These are phyloP conservation scores for Dolichopus griseipennis DNA, from an alignment of 2,888 invertebrate species.

Conservation along the genomic window DNA sequence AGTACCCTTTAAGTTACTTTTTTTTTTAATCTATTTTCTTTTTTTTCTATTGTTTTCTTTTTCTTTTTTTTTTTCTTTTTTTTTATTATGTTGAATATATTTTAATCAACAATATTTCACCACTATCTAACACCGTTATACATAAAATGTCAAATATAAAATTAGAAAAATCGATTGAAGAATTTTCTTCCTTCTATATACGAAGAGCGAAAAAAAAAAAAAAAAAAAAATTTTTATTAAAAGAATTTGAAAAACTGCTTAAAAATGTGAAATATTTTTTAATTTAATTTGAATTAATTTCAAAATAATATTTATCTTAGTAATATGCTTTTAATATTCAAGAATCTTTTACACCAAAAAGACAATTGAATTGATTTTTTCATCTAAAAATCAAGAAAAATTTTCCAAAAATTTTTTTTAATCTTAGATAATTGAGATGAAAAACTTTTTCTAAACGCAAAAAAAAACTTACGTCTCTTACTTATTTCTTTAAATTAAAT, in stretches of 20 bases:
- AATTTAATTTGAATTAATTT: no score
- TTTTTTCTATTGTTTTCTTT: background rate
- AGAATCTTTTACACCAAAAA: background rate
- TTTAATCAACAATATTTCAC: background rate
- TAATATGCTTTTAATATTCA: no score
- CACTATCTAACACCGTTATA: background rate
- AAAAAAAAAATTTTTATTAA: no score
- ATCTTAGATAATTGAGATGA: background rate
- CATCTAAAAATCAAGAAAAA: background rate
- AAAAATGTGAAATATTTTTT: no score
- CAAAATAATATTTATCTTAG: no score
- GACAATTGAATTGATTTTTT: background rate
- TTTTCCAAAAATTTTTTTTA: background rate
- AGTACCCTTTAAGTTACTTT: background rate
- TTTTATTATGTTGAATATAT: background rate
- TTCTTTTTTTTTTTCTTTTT: background rate
- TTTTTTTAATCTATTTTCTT: background rate
- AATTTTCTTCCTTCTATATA: background rate
- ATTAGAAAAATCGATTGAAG: conserved; percentile 7
- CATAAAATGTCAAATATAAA: conserved; percentile 1
- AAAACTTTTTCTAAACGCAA: background rate
- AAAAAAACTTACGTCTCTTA: conserved; percentile 3
- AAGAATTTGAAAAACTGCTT: no score
- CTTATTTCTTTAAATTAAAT: background rate
- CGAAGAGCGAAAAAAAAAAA: no score